A percentile compares a stretch with the other conserved stretches of the same genome.
Conservation (phyloP, 2,797 vertebrate species). For the Cygnus olor region DNA sequence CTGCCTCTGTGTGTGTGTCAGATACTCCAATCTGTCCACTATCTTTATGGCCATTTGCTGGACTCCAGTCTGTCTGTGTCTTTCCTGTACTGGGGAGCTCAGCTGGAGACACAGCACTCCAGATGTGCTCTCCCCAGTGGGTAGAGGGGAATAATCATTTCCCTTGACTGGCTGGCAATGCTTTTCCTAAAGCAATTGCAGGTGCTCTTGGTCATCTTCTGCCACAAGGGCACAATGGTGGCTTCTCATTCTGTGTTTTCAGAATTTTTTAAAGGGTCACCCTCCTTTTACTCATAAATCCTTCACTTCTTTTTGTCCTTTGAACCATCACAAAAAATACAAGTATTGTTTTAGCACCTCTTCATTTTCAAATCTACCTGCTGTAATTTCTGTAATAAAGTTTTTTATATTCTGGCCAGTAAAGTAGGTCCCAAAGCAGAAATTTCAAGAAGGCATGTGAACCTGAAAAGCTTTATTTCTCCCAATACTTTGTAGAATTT, state of each 20-base stretch:
- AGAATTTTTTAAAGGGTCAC: not conserved
- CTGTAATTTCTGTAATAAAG: not conserved
- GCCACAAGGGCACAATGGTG: not conserved
- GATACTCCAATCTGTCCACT: not conserved
- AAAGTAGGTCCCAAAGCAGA: not conserved
- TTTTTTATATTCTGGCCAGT: not conserved
- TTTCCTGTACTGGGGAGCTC: not conserved
- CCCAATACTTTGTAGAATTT: not conserved
- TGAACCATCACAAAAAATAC: not conserved
- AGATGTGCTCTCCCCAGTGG: not conserved
- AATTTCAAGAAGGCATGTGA: not conserved
- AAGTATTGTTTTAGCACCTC: not conserved
- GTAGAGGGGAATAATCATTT: not conserved
- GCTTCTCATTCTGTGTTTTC: not conserved
- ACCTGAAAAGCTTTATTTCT: not conserved
- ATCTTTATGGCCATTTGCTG: not conserved
- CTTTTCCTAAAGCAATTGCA: not conserved
- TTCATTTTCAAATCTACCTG: not conserved
- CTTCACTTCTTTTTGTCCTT: not conserved
- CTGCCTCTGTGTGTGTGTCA: no score
- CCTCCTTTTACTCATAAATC: not conserved
- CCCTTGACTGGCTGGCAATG: fast-evolving
- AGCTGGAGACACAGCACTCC: not conserved
- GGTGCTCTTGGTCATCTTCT: not conserved
- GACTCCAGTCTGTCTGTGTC: not conserved